phyloP scores from a whole-genome alignment of 2,888 invertebrate species.

The Coleophora flavipennella region DNA sequence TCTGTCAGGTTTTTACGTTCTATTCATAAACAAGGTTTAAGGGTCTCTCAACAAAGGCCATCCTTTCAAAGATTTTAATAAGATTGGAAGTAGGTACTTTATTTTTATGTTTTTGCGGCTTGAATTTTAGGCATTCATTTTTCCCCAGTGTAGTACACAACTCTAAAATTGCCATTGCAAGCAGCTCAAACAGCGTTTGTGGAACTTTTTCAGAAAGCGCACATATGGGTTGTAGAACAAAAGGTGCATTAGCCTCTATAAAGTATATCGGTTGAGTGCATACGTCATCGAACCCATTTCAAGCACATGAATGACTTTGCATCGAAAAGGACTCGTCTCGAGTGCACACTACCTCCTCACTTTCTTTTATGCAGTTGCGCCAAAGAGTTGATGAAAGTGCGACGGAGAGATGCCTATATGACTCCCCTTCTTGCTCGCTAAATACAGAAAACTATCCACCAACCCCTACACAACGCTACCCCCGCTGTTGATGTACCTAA shows the following conservation, averaged over 20 bases:
- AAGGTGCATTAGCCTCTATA: conserved; percentile 61
- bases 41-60: conserved; percentile 38
- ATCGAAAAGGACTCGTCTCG: conserved; percentile 40
- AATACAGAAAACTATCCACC: conserved; percentile 55
- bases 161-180: no score
- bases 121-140: no score
- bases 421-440: conserved; percentile 54
- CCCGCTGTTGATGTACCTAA: conserved; percentile 55
- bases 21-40: conserved; percentile 31
- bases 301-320: conserved; percentile 52
- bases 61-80: conserved; percentile 29
- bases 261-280: conserved; percentile 55
- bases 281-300: conserved; percentile 67
- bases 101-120: no score
- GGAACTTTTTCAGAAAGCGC: conserved; percentile 31
- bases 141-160: no score
- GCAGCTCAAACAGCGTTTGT: no score
- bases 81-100: conserved; percentile 19
- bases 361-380: conserved; percentile 55
- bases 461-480: conserved; percentile 26
- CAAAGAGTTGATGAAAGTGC: conserved; percentile 64
- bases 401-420: conserved; percentile 48
- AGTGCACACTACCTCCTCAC: conserved; percentile 29
- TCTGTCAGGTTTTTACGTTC: conserved; percentile 38
- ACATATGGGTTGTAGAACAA: conserved; percentile 47